A percentile compares a stretch with the other conserved stretches of the same genome.
Evolutionary conservation across 2,113 vertebrate genomes (phyloP).

Genomic region (Ictalurus furcatus): DNA sequence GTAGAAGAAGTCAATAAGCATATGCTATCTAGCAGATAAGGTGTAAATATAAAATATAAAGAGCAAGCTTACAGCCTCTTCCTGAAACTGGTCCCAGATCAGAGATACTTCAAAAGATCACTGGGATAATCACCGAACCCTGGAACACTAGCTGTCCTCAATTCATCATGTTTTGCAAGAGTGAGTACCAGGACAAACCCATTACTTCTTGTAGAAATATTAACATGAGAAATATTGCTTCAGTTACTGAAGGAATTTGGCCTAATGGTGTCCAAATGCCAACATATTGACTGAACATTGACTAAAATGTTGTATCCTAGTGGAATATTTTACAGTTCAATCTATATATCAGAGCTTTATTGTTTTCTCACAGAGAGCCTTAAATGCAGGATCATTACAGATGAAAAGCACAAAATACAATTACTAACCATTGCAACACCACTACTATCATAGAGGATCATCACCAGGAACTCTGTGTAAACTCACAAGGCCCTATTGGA

Average conservation of each 20-base stretch:
- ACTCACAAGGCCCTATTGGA: background rate
- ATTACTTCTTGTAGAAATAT: background rate
- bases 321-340: background rate
- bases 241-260: background rate
- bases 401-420: background rate
- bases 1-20: background rate
- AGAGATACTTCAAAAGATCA: background rate
- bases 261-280: background rate
- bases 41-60: background rate
- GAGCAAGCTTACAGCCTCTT: background rate
- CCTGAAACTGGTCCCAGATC: background rate
- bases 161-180: background rate
- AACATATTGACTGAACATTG: background rate
- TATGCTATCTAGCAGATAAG: background rate
- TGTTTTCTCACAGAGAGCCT: background rate
- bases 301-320: background rate
- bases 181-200: background rate
- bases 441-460: background rate
- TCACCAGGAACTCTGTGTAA: background rate
- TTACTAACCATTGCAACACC: background rate
- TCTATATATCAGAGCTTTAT: background rate
- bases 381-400: background rate
- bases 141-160: background rate
- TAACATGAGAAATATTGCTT: background rate
- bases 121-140: slow-evolving; percentile 7